Percentiles rank a stretch among this genome's conserved stretches.
These are phyloP conservation scores for Leiothrix lutea DNA, from an alignment of 2,113 vertebrate species.

Conservation along the genomic window DNA sequence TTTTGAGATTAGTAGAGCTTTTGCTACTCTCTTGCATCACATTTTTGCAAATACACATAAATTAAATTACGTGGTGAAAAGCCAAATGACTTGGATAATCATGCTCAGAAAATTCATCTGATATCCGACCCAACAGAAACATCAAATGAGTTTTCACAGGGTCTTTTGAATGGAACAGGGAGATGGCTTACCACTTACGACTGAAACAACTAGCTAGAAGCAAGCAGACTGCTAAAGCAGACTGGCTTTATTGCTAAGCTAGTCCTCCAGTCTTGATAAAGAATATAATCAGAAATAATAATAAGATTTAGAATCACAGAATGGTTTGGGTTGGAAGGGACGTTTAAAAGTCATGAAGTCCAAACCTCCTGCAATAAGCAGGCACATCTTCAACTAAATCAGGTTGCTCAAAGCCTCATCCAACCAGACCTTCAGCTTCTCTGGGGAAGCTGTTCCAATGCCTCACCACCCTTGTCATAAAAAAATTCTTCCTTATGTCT, in stretches of 20 bases:
- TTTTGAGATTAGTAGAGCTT: constrained; percentile 17
- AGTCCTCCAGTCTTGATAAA: neutral
- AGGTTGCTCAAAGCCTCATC: neutral
- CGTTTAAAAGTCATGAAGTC: neutral
- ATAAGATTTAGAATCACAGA: neutral
- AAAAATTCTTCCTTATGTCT: neutral
- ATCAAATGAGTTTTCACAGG: neutral
- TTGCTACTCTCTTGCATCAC: neutral
- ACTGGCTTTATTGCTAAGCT: neutral
- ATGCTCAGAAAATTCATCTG: neutral
- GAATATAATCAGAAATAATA: neutral
- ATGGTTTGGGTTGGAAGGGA: neutral
- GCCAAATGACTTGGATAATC: neutral
- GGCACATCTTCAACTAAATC: neutral
- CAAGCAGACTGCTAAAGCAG: neutral
- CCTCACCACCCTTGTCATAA: neutral
- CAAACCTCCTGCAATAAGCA: neutral
- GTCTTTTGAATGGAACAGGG: neutral
- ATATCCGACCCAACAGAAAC: neutral
- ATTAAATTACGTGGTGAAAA: constrained; percentile 16
- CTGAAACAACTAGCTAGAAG: neutral
- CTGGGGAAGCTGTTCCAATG: neutral
- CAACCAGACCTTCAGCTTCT: neutral
- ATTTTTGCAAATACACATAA: neutral
- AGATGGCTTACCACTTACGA: neutral